phyloP scores from a whole-genome alignment of 2,113 vertebrate genomes.

The Nymphicus hollandicus region DNA sequence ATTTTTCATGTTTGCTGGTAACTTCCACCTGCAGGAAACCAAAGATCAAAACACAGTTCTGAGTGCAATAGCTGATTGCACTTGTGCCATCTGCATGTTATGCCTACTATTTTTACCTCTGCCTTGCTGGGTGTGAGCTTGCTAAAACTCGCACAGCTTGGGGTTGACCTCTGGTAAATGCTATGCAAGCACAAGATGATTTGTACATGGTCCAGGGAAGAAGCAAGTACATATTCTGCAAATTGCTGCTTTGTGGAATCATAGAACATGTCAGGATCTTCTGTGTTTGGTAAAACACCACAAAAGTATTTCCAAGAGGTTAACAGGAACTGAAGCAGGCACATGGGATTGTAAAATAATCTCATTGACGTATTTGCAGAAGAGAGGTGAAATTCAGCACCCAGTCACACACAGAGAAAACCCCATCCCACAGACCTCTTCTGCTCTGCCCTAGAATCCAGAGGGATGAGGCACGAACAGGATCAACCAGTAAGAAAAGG shows the following conservation, averaged over 20 bases:
- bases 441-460: background rate
- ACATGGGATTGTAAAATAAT: background rate
- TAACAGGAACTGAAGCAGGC: background rate
- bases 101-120: background rate
- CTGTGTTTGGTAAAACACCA: background rate
- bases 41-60: background rate
- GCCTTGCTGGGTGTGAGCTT: background rate
- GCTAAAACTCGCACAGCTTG: background rate
- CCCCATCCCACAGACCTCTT: background rate
- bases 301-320: background rate
- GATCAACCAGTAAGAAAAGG: background rate
- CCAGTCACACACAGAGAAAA: background rate
- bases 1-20: background rate
- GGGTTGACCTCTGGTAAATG: background rate
- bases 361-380: background rate
- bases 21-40: background rate
- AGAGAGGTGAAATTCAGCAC: background rate
- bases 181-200: background rate
- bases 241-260: background rate
- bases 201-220: background rate
- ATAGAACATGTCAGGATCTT: background rate
- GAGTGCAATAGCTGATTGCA: background rate
- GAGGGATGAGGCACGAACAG: background rate
- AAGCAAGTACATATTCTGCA: background rate
- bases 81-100: background rate